These are phyloP conservation scores for Choloepus hoffmanni DNA, from an alignment of 2,113 vertebrate species.

Conservation along the genomic window DNA sequence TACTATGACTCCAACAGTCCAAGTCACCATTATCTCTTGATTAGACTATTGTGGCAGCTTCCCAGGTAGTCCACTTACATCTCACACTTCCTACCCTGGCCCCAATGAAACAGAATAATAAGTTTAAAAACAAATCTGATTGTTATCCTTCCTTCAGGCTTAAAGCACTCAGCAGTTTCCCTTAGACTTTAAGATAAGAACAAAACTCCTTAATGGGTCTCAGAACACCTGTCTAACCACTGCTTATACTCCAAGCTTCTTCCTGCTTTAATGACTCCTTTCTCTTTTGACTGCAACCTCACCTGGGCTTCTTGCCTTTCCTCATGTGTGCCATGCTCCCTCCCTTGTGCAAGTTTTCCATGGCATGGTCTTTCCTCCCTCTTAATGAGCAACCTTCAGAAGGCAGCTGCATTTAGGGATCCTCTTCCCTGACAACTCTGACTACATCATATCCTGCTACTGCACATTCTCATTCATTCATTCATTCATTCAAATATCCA, in stretches of 20 bases:
- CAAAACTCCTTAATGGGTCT: not conserved
- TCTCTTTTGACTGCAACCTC: not conserved
- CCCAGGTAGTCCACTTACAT: too few relatives aligned
- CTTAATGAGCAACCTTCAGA: not conserved
- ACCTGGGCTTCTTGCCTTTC: not conserved
- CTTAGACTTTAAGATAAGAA: not conserved
- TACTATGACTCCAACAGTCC: too few relatives aligned
- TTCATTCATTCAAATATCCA: not conserved
- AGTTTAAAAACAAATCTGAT: constrained; percentile 31
- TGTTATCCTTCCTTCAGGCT: not conserved
- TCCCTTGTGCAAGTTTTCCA: too few relatives aligned
- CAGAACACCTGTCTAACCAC: not conserved
- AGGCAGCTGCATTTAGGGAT: not conserved
- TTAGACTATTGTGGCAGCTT: not conserved
- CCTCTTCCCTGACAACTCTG: not conserved
- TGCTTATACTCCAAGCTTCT: not conserved
- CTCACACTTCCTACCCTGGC: not conserved
- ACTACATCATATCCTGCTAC: not conserved
- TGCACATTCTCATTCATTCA: not conserved
- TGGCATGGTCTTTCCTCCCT: not conserved
- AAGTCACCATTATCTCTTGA: not conserved
- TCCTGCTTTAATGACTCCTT: not conserved
- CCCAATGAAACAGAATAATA: not conserved
- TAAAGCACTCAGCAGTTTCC: not conserved
- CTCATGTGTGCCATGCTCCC: fast-evolving